A percentile compares a stretch with the other conserved stretches of the same genome.
These are phyloP conservation scores for Caenorhabditis tropicalis DNA, from an alignment of 1,140 invertebrate genomes.

Conservation along the genomic window DNA sequence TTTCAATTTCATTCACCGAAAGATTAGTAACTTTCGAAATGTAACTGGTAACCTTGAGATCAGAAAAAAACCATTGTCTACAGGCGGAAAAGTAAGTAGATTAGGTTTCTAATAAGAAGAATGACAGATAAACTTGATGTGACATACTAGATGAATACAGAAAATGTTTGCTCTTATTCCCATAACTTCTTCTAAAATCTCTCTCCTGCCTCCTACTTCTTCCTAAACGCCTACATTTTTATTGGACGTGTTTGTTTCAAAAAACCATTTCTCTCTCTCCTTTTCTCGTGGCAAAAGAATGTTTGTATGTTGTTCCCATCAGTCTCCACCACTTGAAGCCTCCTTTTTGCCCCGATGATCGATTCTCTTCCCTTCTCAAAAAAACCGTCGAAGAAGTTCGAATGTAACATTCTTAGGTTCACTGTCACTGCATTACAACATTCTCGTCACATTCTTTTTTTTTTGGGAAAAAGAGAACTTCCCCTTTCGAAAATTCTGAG, in stretches of 20 bases:
- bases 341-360: not conserved
- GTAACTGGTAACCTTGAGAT: slow-evolving; percentile 1
- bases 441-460: not conserved
- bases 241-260: slow-evolving; percentile 38
- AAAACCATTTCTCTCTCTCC: not conserved
- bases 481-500: not conserved
- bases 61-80: slow-evolving; percentile 5
- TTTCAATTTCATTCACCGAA: not conserved
- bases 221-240: slow-evolving; percentile 30
- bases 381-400: not conserved
- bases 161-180: not conserved
- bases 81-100: not conserved
- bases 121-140: not conserved
- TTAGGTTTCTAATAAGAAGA: not conserved
- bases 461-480: not conserved
- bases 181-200: not conserved
- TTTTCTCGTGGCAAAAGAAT: not conserved
- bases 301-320: slow-evolving; percentile 6
- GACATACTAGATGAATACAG: not conserved
- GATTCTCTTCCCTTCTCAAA: not conserved
- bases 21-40: not conserved
- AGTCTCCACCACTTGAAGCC: not conserved
- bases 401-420: slow-evolving; percentile 2
- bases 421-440: not conserved
- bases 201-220: not conserved